Base-by-base conservation (phyloP, 2,113 vertebrate genomes). In the Rhagologus leucostigma region DNA sequence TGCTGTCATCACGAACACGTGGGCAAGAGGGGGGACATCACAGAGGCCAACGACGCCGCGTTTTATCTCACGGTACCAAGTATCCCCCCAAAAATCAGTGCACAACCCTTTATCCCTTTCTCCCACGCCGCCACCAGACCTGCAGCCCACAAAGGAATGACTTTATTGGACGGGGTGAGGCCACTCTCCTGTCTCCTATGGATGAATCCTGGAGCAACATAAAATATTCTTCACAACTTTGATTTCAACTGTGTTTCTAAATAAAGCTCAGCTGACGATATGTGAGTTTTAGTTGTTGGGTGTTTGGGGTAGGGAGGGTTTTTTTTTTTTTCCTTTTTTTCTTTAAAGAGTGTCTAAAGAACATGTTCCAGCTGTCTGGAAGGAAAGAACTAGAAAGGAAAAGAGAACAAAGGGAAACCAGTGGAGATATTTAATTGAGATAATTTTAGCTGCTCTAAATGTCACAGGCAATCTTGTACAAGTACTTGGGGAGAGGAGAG, bases 361-460 rank as follows among this genome's bases (percentile, higher is more conserved):
- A 93, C 9, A 0, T 91, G 46, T 84, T 94, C 94, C 93, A 96
- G 91, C 75, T 95, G 70, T 56, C 71, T 93, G 74, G 80, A 93
- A 94, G 71, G 88, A 94, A 91, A 87, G 64, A 82, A 11, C 39
- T 29, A 81, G 81, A 87, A 96, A 93, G 70, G 90, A 84, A 95
- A 92, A 56, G 41, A 78, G 74, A 95, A 96, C 94, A 94, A 97
- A 96, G 64, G 84, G 81, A 90, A 90, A 94, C 53, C 32, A 82
- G 64, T 32, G 39, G 80, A 93, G 95, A 89, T 76, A 71, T 50
- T 96, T 96, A 95, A 94, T 32, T 92, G 93, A 69, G 96, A 89
- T 96, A 95, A 96, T 96, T 97, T 96, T 94, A 96, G 91, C 90
- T 93, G 49, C 67, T 95, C 64, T 57, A 93, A 97, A 92, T 81